A percentile compares a stretch with the other conserved stretches of the same genome.
Conservation (phyloP, 37 sponge, comb jelly and placozoan genomes). For the Corticium candelabrum region DNA sequence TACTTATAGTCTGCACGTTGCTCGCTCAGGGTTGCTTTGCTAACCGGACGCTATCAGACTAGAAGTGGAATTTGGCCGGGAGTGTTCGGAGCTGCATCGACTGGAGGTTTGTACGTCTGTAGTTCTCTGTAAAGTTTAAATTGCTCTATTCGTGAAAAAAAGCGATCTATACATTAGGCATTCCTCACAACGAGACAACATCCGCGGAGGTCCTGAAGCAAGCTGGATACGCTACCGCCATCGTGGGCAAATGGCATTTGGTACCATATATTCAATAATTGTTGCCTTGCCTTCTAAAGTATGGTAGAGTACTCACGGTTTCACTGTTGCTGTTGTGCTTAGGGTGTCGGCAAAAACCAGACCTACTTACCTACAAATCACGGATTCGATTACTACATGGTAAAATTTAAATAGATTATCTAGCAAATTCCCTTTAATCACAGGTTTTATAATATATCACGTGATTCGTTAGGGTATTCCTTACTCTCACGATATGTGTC, state of each 20-base stretch:
- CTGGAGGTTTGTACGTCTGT: conserved; percentile 56
- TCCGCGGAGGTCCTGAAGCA: conserved; percentile 51
- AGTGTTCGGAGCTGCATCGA: conserved; percentile 28
- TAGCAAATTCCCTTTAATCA: too few species aligned
- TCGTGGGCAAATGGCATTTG: conserved; percentile 83
- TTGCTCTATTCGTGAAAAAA: background rate
- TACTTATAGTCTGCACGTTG: background rate
- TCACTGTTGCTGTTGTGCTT: too few species aligned
- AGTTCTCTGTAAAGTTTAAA: background rate
- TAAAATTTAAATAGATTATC: conserved; percentile 3
- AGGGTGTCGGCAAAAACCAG: conserved; percentile 8
- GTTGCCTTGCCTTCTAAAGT: too few species aligned
- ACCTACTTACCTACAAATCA: conserved; percentile 60
- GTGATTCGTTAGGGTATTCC: conserved; percentile 57
- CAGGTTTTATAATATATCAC: too few species aligned
- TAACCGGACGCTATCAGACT: conserved; percentile 59
- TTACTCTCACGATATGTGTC: conserved; percentile 71
- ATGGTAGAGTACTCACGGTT: too few species aligned
- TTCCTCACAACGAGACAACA: conserved; percentile 63
- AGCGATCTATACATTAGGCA: too few species aligned
- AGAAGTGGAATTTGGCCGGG: conserved; percentile 56
- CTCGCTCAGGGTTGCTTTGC: conserved; percentile 35
- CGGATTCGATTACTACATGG: conserved; percentile 68
- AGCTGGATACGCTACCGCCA: conserved; percentile 55
- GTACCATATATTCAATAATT: too few species aligned